Percentiles rank a stretch among this genome's conserved stretches.
phyloP scores from a whole-genome alignment of 2,113 vertebrate genomes.

The Sciurus niger region DNA sequence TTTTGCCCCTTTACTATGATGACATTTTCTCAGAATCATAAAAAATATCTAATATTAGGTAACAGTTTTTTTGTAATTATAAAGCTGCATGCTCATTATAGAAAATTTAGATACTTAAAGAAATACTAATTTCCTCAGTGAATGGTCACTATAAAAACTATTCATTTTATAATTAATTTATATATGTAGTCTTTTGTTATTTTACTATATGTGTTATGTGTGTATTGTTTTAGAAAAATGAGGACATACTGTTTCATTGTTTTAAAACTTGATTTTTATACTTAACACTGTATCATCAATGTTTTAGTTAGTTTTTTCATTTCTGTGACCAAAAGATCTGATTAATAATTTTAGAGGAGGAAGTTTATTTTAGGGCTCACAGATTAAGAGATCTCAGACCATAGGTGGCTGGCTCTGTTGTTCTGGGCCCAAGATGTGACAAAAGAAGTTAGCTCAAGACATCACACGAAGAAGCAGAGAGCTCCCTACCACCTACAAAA shows the following conservation, averaged over 20 bases:
- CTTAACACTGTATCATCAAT: neutral
- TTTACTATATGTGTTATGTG: neutral
- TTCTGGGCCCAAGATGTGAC: too few relatives aligned
- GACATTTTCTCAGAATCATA: neutral
- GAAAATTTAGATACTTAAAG: neutral
- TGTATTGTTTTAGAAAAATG: neutral
- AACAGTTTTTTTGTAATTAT: neutral
- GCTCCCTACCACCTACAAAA: too few relatives aligned
- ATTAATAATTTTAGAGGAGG: too few relatives aligned
- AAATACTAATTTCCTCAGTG: neutral
- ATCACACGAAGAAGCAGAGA: too few relatives aligned
- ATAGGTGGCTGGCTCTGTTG: too few relatives aligned
- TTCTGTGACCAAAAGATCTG: too few relatives aligned
- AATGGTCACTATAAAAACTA: neutral
- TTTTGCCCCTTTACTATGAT: neutral
- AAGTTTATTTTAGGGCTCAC: too few relatives aligned
- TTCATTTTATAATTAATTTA: neutral
- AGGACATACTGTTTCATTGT: neutral
- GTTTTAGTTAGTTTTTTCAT: neutral
- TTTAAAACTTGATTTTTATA: neutral
- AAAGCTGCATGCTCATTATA: neutral
- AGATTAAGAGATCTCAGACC: too few relatives aligned
- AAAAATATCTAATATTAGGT: neutral
- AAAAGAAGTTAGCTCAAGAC: too few relatives aligned
- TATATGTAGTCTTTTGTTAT: neutral